phyloP scores from a whole-genome alignment of 2,888 invertebrate species.

The Willowsia nigromaculata region DNA sequence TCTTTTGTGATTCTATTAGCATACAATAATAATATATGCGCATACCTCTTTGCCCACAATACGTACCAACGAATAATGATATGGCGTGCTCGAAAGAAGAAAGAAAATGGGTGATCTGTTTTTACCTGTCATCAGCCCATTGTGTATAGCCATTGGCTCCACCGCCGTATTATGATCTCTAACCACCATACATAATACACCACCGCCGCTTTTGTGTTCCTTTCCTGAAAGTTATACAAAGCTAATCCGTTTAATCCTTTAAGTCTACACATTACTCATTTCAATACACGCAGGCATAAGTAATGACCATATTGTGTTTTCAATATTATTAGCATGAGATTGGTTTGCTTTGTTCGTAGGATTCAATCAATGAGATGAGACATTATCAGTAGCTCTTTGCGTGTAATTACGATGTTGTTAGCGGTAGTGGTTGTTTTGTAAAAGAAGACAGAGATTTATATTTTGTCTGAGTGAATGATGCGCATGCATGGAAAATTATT shows the following conservation, averaged over 20 bases:
- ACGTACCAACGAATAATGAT: neutral
- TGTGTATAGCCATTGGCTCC: slow-evolving; percentile 32
- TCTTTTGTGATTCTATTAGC: slow-evolving; percentile 14
- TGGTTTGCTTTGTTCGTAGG: neutral
- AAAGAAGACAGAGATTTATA: neutral
- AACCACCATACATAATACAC: neutral
- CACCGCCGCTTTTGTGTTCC: slow-evolving; percentile 27
- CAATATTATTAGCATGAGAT: slow-evolving; percentile 46
- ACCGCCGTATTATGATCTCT: neutral
- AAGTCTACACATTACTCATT: slow-evolving; percentile 46
- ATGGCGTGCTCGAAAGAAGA: slow-evolving; percentile 47
- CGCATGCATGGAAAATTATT: slow-evolving; percentile 31
- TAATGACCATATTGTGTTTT: slow-evolving; percentile 14
- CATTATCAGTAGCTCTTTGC: slow-evolving; percentile 43
- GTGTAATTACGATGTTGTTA: slow-evolving; percentile 59
- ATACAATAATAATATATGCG: slow-evolving; percentile 17
- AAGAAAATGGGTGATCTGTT: slow-evolving; percentile 24
- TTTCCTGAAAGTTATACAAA: neutral
- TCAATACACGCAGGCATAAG: slow-evolving; percentile 32
- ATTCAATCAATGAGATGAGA: slow-evolving; percentile 22
- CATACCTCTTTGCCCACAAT: neutral
- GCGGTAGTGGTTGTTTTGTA: neutral
- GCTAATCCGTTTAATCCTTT: slow-evolving; percentile 59
- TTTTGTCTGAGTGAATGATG: neutral
- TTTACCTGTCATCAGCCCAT: slow-evolving; percentile 54